phyloP scores from a whole-genome alignment of 1,140 invertebrate species.

The Procambarus clarkii region DNA sequence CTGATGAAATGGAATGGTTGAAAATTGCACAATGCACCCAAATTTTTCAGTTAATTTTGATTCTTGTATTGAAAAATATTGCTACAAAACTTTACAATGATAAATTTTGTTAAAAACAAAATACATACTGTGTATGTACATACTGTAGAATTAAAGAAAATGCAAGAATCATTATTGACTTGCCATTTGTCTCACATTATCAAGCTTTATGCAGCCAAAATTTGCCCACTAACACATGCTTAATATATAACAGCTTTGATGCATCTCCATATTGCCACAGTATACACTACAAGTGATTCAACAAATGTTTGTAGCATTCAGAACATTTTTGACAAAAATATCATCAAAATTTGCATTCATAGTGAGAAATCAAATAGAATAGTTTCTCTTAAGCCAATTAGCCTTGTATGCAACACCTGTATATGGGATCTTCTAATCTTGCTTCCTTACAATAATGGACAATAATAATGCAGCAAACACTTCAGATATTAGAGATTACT shows the following conservation, averaged over 20 bases:
- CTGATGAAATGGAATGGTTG: not conserved
- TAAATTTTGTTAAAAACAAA: not conserved
- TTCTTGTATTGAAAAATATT: not conserved
- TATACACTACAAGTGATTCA: not conserved
- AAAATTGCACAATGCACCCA: not conserved
- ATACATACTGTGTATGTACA: not conserved
- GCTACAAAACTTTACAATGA: not conserved
- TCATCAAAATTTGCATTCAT: too few relatives aligned
- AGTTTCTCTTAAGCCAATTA: too few relatives aligned
- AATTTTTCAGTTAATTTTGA: not conserved
- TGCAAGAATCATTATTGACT: not conserved
- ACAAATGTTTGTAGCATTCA: too few relatives aligned
- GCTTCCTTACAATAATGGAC: too few relatives aligned
- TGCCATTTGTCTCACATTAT: not conserved
- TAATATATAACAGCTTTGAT: constrained; percentile 13
- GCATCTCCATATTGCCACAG: constrained; percentile 21
- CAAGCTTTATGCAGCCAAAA: constrained; percentile 34
- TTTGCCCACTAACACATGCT: constrained; percentile 28
- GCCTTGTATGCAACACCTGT: too few relatives aligned
- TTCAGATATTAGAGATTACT: too few relatives aligned
- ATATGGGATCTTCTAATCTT: too few relatives aligned
- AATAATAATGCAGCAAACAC: too few relatives aligned
- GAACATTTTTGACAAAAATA: too few relatives aligned
- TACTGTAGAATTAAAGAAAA: not conserved
- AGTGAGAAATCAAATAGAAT: too few relatives aligned